phyloP scores from a whole-genome alignment of 2,888 invertebrate genomes.

The Colletes collaris region DNA sequence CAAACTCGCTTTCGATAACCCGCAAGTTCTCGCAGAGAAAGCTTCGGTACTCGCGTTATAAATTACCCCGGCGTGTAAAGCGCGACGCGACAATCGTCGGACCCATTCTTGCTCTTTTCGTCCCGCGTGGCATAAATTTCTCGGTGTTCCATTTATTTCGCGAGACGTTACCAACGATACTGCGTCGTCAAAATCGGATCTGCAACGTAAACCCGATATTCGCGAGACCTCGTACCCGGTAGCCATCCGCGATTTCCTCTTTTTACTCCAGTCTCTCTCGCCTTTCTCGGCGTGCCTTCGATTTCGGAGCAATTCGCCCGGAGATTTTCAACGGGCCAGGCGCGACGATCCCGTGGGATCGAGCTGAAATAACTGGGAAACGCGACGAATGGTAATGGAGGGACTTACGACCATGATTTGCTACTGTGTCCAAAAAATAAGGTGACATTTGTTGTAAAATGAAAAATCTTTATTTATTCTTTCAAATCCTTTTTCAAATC shows the following conservation, averaged over 20 bases:
- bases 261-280: neutral
- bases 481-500: too few relatives aligned
- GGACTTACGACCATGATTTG: neutral
- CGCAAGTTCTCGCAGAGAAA: neutral
- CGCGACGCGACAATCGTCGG: neutral
- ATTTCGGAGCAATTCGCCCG: slow-evolving; percentile 20
- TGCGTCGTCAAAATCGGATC: slow-evolving; percentile 39
- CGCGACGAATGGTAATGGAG: slow-evolving; percentile 16
- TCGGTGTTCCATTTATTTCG: slow-evolving; percentile 10
- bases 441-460: too few relatives aligned
- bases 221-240: slow-evolving; percentile 2
- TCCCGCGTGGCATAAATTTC: neutral
- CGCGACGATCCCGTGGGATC: neutral
- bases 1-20: neutral
- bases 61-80: neutral
- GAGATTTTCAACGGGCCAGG: slow-evolving; percentile 7
- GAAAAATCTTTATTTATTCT: too few relatives aligned
- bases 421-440: too few relatives aligned
- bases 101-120: neutral
- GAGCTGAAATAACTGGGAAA: neutral
- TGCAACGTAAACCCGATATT: slow-evolving; percentile 37
- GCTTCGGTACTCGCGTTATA: neutral
- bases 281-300: slow-evolving; percentile 13
- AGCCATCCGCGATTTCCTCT: slow-evolving; percentile 17
- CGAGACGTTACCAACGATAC: neutral